These are phyloP conservation scores for Anadara kagoshimensis DNA, from an alignment of 1,140 invertebrate species.

Conservation along the genomic window DNA sequence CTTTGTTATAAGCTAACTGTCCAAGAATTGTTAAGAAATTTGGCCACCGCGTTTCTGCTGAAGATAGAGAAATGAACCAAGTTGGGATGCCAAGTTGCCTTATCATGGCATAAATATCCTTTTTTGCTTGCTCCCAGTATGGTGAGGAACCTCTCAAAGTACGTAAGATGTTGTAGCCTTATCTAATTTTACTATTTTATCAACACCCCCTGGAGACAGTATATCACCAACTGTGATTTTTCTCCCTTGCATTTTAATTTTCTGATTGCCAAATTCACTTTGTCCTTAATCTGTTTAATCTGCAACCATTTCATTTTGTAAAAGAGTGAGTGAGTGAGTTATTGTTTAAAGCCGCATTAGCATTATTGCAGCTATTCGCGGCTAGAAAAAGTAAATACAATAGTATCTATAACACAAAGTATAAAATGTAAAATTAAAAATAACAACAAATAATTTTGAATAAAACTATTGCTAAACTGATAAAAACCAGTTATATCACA, in stretches of 20 bases:
- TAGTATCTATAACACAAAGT: no score
- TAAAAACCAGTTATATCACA: no score
- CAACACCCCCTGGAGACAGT: not conserved
- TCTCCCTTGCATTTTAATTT: slow-evolving; percentile 24
- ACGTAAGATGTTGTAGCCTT: slow-evolving; percentile 38
- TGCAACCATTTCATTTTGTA: slow-evolving; percentile 21
- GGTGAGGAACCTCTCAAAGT: slow-evolving; percentile 39
- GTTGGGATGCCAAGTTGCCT: slow-evolving; percentile 44
- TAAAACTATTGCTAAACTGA: no score
- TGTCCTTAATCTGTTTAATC: slow-evolving; percentile 13
- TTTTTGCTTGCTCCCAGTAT: slow-evolving; percentile 41
- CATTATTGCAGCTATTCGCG: no score
- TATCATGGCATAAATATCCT: slow-evolving; percentile 51
- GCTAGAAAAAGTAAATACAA: no score
- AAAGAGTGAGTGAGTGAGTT: no score
- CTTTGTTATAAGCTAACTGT: slow-evolving; percentile 16
- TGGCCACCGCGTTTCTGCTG: slow-evolving; percentile 40
- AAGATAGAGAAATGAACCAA: slow-evolving; percentile 39
- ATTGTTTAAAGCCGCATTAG: no score
- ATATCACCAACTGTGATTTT: slow-evolving; percentile 20
- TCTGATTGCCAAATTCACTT: slow-evolving; percentile 20
- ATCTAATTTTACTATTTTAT: slow-evolving; percentile 32
- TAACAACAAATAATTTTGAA: no score
- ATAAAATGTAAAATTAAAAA: no score
- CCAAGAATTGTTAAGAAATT: slow-evolving; percentile 32